Percentiles rank a stretch among this genome's conserved stretches.
These are phyloP conservation scores for Rattus norvegicus DNA, from an alignment of 2,113 vertebrate genomes.

Conservation along the genomic window DNA sequence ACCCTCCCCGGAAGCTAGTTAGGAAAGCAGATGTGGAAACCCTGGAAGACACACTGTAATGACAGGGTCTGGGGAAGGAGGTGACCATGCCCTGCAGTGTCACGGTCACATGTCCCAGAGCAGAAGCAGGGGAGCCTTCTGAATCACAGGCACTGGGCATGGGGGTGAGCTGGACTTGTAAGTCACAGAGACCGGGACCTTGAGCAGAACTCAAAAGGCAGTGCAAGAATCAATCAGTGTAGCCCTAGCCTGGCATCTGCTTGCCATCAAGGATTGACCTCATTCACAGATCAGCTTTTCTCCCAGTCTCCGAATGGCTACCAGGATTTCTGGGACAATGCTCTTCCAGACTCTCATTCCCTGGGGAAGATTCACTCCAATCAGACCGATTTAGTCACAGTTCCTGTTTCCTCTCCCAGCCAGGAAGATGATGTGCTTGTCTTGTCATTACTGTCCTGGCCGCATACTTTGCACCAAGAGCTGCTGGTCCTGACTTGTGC, in stretches of 20 bases:
- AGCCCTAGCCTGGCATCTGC: not conserved
- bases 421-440: not conserved
- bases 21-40: not conserved
- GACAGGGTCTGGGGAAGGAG: not conserved
- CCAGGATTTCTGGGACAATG: not conserved
- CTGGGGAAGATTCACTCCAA: not conserved
- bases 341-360: not conserved
- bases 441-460: not conserved
- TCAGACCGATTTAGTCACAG: not conserved
- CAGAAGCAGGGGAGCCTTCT: not conserved
- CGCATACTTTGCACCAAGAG: not conserved
- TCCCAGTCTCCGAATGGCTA: not conserved
- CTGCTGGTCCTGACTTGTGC: not conserved
- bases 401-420: not conserved
- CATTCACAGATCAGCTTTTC: not conserved
- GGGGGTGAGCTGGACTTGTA: not conserved
- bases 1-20: not conserved
- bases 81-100: not conserved
- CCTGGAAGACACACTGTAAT: rapidly evolving
- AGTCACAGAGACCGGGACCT: conserved; percentile 25
- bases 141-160: not conserved
- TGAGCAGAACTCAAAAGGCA: conserved; percentile 32
- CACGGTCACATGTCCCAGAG: not conserved
- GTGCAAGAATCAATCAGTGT: not conserved
- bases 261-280: not conserved